Conservation (phyloP, 2,797 vertebrate species). For the Pyrrhura leucotis region DNA sequence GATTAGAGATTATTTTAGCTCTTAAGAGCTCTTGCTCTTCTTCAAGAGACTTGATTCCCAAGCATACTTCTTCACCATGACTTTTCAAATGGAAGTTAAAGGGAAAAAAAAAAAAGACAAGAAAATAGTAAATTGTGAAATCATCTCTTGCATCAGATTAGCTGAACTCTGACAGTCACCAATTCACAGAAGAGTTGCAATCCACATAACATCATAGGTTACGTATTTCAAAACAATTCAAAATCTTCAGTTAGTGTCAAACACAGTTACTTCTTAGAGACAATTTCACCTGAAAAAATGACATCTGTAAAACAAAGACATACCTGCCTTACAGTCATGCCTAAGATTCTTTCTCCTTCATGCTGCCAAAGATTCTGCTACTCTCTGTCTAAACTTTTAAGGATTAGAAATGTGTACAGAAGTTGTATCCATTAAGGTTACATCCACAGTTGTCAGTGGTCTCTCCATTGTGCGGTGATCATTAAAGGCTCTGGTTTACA, state of each 20-base stretch:
- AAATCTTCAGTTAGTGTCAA: not conserved
- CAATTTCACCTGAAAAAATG: not conserved
- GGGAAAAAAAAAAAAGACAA: not conserved
- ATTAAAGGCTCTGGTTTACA: not conserved
- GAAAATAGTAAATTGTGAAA: not conserved
- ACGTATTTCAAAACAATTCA: not conserved
- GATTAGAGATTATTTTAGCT: not conserved
- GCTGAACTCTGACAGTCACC: not conserved
- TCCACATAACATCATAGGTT: not conserved
- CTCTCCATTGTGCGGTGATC: not conserved
- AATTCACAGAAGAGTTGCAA: not conserved
- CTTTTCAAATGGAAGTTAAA: not conserved
- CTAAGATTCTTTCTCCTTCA: not conserved
- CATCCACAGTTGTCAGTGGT: not conserved
- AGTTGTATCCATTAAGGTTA: not conserved
- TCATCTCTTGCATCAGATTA: not conserved
- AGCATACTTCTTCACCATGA: not conserved
- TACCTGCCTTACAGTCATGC: not conserved
- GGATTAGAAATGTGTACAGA: not conserved
- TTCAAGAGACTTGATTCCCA: not conserved
- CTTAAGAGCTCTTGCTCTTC: not conserved
- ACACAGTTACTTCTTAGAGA: not conserved
- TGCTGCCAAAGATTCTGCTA: not conserved
- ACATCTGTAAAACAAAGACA: not conserved
- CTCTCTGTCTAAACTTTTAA: not conserved